Conservation (phyloP, 2,113 vertebrate genomes). For the Zosterops borbonicus region DNA sequence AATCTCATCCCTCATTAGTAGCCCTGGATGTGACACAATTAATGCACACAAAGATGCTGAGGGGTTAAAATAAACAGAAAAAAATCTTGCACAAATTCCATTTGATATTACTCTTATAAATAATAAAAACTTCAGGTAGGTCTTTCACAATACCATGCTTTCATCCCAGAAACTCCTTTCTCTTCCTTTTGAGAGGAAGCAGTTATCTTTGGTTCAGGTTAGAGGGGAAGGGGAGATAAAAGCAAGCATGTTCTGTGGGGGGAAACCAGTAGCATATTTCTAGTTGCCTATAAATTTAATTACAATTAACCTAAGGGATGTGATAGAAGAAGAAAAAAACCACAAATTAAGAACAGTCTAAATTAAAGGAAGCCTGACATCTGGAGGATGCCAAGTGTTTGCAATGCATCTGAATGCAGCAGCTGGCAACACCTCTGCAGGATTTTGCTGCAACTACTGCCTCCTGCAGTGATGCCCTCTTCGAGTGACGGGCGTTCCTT, state of each 20-base stretch:
- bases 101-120: not conserved
- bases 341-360: not conserved
- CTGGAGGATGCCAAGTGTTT: not conserved
- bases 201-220: not conserved
- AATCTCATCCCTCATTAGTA: not conserved
- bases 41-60: not conserved
- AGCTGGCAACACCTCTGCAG: not conserved
- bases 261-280: not conserved
- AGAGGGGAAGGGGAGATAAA: not conserved
- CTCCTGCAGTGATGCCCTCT: not conserved
- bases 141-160: not conserved
- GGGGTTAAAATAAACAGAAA: not conserved
- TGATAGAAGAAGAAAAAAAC: not conserved
- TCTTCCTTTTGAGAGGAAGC: not conserved
- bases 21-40: not conserved
- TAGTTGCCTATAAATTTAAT: not conserved
- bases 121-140: not conserved
- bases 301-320: not conserved
- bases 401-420: fast-evolving
- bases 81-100: not conserved
- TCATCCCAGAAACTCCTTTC: not conserved
- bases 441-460: not conserved
- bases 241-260: not conserved
- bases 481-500: fast-evolving
- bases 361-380: not conserved